A percentile compares a stretch with the other conserved stretches of the same genome.
Conservation (phyloP, 2,888 invertebrate species). For the Heterodera filipjevi region DNA sequence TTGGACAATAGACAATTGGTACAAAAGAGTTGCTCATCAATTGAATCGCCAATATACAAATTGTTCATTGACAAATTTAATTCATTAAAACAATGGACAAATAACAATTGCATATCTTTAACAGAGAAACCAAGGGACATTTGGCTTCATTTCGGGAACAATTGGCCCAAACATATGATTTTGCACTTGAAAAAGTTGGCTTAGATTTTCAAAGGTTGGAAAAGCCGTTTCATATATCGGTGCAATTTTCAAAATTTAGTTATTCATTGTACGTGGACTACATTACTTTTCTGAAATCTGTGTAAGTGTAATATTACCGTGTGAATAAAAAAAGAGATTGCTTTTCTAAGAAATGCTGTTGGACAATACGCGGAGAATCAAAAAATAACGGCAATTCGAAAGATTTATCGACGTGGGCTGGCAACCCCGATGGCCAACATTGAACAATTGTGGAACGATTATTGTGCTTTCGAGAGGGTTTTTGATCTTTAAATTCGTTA, state of each 20-base stretch:
- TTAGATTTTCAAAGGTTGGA: constrained; percentile 82
- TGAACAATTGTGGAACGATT: constrained; percentile 90
- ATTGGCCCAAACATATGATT: constrained; percentile 99
- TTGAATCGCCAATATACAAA: too few species aligned
- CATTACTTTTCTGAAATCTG: constrained; percentile 81
- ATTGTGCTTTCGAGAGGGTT: constrained; percentile 85
- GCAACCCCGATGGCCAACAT: constrained; percentile 95
- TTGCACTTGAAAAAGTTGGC: constrained; percentile 96
- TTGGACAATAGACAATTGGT: too few species aligned
- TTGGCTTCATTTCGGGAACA: constrained; percentile 93
- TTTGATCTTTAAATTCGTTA: background rate
- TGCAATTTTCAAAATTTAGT: background rate
- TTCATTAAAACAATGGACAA: too few species aligned
- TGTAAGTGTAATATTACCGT: constrained; percentile 51
- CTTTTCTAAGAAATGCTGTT: constrained; percentile 77
- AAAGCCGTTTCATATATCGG: background rate
- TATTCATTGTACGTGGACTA: constrained; percentile 94
- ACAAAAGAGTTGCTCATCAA: too few species aligned
- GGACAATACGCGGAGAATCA: constrained; percentile 99
- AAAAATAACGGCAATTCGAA: constrained; percentile 94
- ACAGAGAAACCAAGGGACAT: constrained; percentile 89
- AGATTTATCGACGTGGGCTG: constrained; percentile 93
- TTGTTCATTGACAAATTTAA: too few species aligned
- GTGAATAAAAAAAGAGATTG: constrained; percentile 3
- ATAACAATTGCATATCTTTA: too few species aligned